Evolutionary conservation across 2,888 invertebrate genomes (phyloP), one percentile per base, ranked within the genome.

Genomic region (Hirtodrosophila alboralis): DNA sequence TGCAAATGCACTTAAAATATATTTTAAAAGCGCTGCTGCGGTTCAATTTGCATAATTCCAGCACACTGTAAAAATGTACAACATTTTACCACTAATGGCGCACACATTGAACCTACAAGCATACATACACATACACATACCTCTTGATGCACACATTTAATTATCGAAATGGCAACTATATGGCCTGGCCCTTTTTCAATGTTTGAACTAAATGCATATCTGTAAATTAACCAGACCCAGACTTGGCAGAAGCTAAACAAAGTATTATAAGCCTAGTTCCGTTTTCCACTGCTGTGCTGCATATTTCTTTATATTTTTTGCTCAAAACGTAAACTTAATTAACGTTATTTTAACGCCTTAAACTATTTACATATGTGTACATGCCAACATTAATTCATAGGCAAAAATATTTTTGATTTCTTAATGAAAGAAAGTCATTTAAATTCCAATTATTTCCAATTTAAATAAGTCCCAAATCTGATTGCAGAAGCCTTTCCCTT

Each of bases 31-130:
- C 81, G 81, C 81, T 79, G 80, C 74, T 81, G 86, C 81, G 81
- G 81, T 84, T 81, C 86, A 86, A 81, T 86, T 81, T 86, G 86
- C 81, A 81, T 81, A 81, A 81, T 81, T 84, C 84, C 77, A 80
- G 84, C 68, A 70, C 86, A 84, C 77, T 84, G 77, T 76, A 86
- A 86, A 81, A 81, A 86, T 86, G 77, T 68, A 86, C 80, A 86
- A 84, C 80, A 81, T 86, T 81, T 81, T 86, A 84, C 86, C 80
- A 81, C 80, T 81, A 81, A 81, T 81, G 84, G 86, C 54, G 44
- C 78, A 69, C 76, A 65, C 59, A 54, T 54, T 51, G 41, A 62
- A 58, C 45, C 56, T 36, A 49, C 47, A 51, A 13, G 41, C 59
- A 43, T 31, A 44, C 44, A 41, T 37, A 13, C 37, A 13, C 31